Evolutionary conservation across 2,888 invertebrate genomes (phyloP).

Genomic region (Volucella bombylans): DNA sequence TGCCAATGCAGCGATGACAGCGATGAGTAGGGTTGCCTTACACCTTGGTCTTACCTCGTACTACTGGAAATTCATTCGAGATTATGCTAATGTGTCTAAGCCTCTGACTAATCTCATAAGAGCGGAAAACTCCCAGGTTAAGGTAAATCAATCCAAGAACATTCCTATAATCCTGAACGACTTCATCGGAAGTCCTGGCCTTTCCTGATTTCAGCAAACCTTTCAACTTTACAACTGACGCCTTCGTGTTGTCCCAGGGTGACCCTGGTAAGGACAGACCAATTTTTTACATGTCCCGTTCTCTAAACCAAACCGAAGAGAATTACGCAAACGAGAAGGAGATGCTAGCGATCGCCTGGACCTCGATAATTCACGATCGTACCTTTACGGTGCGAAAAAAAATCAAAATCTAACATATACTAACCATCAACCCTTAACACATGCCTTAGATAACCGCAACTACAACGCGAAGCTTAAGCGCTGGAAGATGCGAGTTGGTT

Average conservation of each 20-base stretch:
- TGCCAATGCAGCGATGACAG: no score
- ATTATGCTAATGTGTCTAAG: no score
- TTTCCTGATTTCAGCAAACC: constrained; percentile 49
- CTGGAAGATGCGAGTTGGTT: constrained; percentile 17
- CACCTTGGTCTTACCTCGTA: no score
- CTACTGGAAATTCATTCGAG: no score
- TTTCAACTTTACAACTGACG: constrained; percentile 25
- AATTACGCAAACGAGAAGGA: constrained; percentile 9
- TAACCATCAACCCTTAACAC: constrained; percentile 26
- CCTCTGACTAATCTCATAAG: no score
- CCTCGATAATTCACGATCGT: constrained; percentile 8
- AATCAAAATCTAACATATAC: not conserved
- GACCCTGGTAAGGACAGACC: constrained; percentile 11
- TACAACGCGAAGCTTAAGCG: constrained; percentile 35
- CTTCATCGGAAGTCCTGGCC: constrained; percentile 57
- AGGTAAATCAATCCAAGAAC: constrained; percentile 44
- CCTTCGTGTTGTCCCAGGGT: constrained; percentile 17
- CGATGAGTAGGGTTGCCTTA: no score
- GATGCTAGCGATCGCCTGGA: constrained; percentile 26
- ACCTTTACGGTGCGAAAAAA: constrained; percentile 7
- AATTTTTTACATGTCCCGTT: not conserved
- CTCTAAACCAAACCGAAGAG: not conserved
- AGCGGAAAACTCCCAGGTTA: no score
- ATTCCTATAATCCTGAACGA: constrained; percentile 14
- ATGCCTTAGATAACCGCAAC: constrained; percentile 23